A percentile compares a stretch with the other conserved stretches of the same genome.
Conservation (phyloP, 2,797 vertebrate species). For the Rhabdomys pumilio region DNA sequence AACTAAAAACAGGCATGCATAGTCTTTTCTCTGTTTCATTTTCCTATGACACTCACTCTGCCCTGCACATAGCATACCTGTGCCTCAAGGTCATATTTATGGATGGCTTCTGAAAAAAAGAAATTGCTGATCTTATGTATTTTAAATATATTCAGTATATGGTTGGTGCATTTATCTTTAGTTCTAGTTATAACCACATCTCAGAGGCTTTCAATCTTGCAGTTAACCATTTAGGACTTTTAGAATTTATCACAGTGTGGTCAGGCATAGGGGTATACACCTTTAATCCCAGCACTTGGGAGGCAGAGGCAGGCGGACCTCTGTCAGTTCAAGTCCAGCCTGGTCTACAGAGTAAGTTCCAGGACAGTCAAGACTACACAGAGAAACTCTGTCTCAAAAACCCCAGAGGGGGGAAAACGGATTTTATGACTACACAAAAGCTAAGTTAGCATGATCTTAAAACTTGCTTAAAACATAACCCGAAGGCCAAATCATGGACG, state of each 20-base stretch:
- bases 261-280: no score
- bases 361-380: not conserved
- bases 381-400: not conserved
- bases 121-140: conserved; percentile 46
- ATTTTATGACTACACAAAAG: conserved; percentile 48
- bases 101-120: conserved; percentile 9
- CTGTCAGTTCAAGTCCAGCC: not conserved
- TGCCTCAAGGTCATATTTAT: conserved; percentile 54
- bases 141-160: conserved; percentile 67
- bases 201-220: conserved; percentile 56
- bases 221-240: conserved; percentile 77
- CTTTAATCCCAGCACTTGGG: not conserved
- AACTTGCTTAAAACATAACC: conserved; percentile 66
- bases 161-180: conserved; percentile 69
- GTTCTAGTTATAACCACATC: conserved; percentile 32
- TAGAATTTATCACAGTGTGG: not conserved
- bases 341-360: not conserved
- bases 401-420: not conserved
- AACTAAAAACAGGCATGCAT: conserved; percentile 28
- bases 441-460: conserved; percentile 62
- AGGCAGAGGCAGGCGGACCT: not conserved
- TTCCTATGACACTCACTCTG: conserved; percentile 46
- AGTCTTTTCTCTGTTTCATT: conserved; percentile 53
- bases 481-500: not conserved
- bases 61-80: not conserved